Conservation (phyloP, 1,140 invertebrate genomes). For the Solenopsis invicta region DNA sequence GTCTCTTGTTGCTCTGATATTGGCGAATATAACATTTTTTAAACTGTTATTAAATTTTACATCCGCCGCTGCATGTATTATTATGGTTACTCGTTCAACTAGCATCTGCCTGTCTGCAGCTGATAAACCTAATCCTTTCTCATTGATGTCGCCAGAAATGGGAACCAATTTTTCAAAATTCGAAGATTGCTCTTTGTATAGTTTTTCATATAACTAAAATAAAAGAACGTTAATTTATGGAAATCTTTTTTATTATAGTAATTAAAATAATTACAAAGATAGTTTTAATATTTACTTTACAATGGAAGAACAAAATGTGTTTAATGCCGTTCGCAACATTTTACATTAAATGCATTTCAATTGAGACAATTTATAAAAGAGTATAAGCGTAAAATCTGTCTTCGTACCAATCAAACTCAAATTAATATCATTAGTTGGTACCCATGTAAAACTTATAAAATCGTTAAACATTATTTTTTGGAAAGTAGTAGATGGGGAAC, state of each 20-base stretch:
- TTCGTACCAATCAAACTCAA: no score
- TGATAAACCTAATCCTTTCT: constrained; percentile 88
- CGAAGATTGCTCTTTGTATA: constrained; percentile 84
- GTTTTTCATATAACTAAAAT: constrained; percentile 84
- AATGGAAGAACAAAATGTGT: neutral
- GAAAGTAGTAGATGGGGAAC: no score
- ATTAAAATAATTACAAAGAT: neutral
- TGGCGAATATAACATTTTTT: constrained; percentile 89
- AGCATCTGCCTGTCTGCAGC: constrained; percentile 88
- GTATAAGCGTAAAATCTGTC: no score
- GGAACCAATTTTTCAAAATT: constrained; percentile 91
- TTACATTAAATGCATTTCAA: neutral
- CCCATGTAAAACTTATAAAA: no score
- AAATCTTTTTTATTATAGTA: neutral
- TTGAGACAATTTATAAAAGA: neutral
- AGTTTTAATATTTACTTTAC: neutral
- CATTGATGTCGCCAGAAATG: constrained; percentile 92
- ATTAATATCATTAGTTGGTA: no score
- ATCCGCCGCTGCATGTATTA: constrained; percentile 98
- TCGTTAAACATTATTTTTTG: no score
- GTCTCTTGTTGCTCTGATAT: constrained; percentile 90
- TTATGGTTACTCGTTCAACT: constrained; percentile 91
- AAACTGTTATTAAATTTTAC: constrained; percentile 96
- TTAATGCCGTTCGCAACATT: neutral
- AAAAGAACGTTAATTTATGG: neutral